phyloP scores from a whole-genome alignment of 2,888 invertebrate species.

The Nomada goodeniana region DNA sequence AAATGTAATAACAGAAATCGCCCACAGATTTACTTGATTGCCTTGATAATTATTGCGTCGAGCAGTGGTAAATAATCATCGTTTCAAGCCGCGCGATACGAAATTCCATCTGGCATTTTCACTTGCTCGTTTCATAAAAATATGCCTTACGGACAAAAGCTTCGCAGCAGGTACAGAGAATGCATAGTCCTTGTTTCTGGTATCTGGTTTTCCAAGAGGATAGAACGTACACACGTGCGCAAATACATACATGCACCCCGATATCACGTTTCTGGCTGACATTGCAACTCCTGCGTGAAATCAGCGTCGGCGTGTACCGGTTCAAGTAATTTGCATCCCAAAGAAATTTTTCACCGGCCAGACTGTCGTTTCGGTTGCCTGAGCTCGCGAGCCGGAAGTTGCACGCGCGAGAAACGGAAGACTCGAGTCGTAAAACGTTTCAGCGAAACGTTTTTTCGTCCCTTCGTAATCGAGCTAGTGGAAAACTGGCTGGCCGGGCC shows the following conservation, averaged over 20 bases:
- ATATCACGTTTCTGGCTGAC: constrained; percentile 29
- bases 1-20: too few species aligned
- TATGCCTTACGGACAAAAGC: too few species aligned
- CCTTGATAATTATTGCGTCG: too few species aligned
- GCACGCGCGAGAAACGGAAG: not conserved
- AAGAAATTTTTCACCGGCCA: constrained; percentile 37
- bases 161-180: too few species aligned
- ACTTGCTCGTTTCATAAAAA: too few species aligned
- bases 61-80: too few species aligned
- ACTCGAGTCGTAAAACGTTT: constrained; percentile 4
- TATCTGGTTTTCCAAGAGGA: constrained; percentile 27
- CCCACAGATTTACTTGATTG: too few species aligned
- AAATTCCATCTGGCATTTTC: too few species aligned
- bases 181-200: not conserved
- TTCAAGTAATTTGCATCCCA: constrained; percentile 35
- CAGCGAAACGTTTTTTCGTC: constrained; percentile 2
- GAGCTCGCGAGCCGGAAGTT: constrained; percentile 3
- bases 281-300: constrained; percentile 34
- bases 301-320: constrained; percentile 19
- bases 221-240: constrained; percentile 8
- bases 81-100: too few species aligned
- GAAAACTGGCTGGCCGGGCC: not conserved
- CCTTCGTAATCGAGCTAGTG: constrained; percentile 15
- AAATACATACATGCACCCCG: not conserved
- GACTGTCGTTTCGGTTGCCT: constrained; percentile 29